phyloP scores from a whole-genome alignment of 1,140 invertebrate genomes.

The Drosophila rhopaloa region DNA sequence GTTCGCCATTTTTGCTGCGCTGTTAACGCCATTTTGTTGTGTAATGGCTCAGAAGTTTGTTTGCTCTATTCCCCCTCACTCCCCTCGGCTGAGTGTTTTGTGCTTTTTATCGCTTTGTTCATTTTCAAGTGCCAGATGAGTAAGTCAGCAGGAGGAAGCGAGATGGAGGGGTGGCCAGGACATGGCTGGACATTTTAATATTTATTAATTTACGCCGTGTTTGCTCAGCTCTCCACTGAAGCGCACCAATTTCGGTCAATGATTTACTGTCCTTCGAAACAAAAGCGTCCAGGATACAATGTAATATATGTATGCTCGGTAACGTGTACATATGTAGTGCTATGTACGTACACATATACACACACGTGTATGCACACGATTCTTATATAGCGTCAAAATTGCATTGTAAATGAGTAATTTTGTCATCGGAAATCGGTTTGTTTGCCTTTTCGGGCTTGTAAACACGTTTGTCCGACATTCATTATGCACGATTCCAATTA shows the following conservation, averaged over 20 bases:
- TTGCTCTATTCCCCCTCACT: slow-evolving; percentile 15
- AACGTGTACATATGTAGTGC: background rate
- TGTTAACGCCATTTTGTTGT: slow-evolving; percentile 72
- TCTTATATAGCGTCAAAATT: slow-evolving; percentile 30
- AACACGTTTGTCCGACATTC: slow-evolving; percentile 52
- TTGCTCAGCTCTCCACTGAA: slow-evolving; percentile 53
- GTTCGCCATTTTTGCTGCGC: slow-evolving; percentile 20
- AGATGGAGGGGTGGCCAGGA: slow-evolving; percentile 5
- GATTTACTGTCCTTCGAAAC: slow-evolving; percentile 33
- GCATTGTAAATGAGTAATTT: slow-evolving; percentile 44
- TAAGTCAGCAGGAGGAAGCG: slow-evolving; percentile 13
- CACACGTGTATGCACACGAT: background rate
- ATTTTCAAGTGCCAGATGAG: slow-evolving; percentile 47
- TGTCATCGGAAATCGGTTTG: slow-evolving; percentile 48
- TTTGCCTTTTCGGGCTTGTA: slow-evolving; percentile 46
- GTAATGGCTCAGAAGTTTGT: slow-evolving; percentile 73
- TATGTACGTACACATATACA: slow-evolving; percentile 6
- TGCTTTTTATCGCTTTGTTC: slow-evolving; percentile 50
- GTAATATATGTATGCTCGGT: background rate
- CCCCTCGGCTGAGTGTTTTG: slow-evolving; percentile 11
- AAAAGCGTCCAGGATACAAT: slow-evolving; percentile 5
- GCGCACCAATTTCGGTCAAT: slow-evolving; percentile 49
- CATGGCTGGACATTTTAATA: slow-evolving; percentile 54
- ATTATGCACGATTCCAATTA: slow-evolving; percentile 52
- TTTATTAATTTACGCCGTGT: slow-evolving; percentile 72